A percentile compares a stretch with the other conserved stretches of the same genome.
phyloP scores from a whole-genome alignment of 2,888 invertebrate genomes.

The Dexiosoma caninum region DNA sequence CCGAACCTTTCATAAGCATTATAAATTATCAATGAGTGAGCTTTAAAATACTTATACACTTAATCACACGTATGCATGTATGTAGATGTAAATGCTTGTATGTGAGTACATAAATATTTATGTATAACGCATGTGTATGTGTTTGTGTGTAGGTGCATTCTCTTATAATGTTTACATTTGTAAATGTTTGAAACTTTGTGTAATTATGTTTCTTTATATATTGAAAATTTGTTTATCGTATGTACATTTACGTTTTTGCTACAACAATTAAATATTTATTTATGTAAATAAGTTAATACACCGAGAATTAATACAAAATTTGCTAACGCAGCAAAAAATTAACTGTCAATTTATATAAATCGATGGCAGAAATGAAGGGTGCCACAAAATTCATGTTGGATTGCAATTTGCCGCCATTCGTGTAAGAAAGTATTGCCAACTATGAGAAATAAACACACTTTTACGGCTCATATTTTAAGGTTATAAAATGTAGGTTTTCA shows the following conservation, averaged over 20 bases:
- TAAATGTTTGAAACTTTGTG: not conserved
- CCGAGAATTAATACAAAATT: not conserved
- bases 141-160: not conserved
- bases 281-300: slow-evolving; percentile 44
- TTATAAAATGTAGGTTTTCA: no score
- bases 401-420: no score
- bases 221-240: slow-evolving; percentile 8
- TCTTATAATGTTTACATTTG: not conserved
- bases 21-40: slow-evolving; percentile 44
- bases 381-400: no score
- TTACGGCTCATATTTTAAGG: no score
- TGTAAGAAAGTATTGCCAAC: no score
- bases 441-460: no score
- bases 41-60: not conserved
- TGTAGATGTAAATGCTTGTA: not conserved
- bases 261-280: slow-evolving; percentile 35
- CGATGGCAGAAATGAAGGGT: no score
- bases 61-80: not conserved
- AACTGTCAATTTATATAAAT: no score
- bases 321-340: not conserved
- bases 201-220: not conserved
- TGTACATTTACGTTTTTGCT: slow-evolving; percentile 18
- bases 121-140: no score
- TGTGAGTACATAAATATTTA: no score
- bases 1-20: slow-evolving; percentile 44